Evolutionary conservation across 2,113 vertebrate genomes (phyloP).

Genomic region (Callorhinus ursinus): DNA sequence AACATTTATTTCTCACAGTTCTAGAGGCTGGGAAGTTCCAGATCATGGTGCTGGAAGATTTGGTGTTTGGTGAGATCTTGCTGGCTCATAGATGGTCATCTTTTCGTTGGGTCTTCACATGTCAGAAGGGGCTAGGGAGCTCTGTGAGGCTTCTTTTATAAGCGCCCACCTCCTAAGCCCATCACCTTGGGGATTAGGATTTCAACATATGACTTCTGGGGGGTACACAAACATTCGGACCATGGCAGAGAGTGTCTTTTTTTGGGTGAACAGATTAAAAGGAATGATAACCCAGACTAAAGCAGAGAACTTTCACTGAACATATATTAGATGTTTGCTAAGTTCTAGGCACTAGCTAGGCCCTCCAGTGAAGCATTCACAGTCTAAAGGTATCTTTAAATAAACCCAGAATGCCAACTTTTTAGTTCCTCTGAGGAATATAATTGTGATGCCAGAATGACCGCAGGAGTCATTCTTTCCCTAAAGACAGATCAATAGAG

Average conservation of each 20-base stretch:
- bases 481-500: constrained; percentile 25
- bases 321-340: neutral
- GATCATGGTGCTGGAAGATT: neutral
- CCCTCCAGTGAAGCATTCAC: neutral
- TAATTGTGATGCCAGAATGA: neutral
- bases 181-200: neutral
- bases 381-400: neutral
- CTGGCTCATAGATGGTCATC: neutral
- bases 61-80: neutral
- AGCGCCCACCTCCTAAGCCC: neutral
- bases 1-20: neutral
- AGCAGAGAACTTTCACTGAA: neutral
- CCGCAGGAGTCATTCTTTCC: neutral
- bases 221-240: neutral
- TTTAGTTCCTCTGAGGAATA: constrained; percentile 38
- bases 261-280: neutral
- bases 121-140: neutral
- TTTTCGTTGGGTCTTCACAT: neutral
- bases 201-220: neutral
- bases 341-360: neutral
- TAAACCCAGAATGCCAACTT: neutral
- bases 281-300: neutral
- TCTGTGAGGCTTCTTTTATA: neutral
- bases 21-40: neutral
- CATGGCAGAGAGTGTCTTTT: neutral